A percentile compares a stretch with the other conserved stretches of the same genome.
These are phyloP conservation scores for Balanococcus diminutus DNA, from an alignment of 2,888 invertebrate species.

Conservation along the genomic window DNA sequence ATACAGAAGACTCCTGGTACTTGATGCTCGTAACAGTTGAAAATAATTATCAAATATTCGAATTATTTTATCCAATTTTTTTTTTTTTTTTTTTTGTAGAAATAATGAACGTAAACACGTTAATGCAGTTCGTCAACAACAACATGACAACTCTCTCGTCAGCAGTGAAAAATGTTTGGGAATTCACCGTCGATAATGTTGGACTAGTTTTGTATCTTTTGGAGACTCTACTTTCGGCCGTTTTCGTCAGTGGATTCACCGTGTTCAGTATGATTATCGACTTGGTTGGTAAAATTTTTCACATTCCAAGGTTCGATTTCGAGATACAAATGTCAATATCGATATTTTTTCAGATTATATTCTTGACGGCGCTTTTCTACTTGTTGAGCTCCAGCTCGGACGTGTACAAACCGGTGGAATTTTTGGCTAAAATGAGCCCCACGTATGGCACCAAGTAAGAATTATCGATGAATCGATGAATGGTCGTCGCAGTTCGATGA, in stretches of 20 bases:
- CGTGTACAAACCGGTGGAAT: slow-evolving; percentile 91
- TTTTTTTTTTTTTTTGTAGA: slow-evolving; percentile 63
- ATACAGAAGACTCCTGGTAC: slow-evolving; percentile 77
- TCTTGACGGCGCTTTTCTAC: slow-evolving; percentile 95
- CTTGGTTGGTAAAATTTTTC: slow-evolving; percentile 71
- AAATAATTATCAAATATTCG: neutral
- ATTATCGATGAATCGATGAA: neutral
- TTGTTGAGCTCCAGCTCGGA: slow-evolving; percentile 83
- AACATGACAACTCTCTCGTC: slow-evolving; percentile 89
- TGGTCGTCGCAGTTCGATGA: neutral
- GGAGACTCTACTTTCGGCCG: slow-evolving; percentile 83
- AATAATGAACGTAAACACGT: slow-evolving; percentile 73
- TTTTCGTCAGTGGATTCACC: slow-evolving; percentile 88
- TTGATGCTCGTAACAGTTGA: neutral
- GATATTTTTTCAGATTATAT: slow-evolving; percentile 77
- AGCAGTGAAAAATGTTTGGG: slow-evolving; percentile 85
- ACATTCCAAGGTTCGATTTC: too few relatives aligned
- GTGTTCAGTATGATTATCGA: slow-evolving; percentile 85
- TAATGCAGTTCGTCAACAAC: slow-evolving; percentile 83
- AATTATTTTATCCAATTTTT: slow-evolving; percentile 60
- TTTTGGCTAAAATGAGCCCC: slow-evolving; percentile 81
- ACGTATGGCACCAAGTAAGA: slow-evolving; percentile 69
- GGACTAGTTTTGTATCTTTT: slow-evolving; percentile 82
- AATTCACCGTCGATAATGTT: slow-evolving; percentile 89
- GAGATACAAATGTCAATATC: too few relatives aligned